These are phyloP conservation scores for Aldrovandia affinis DNA, from an alignment of 2,797 vertebrate species.

Conservation along the genomic window DNA sequence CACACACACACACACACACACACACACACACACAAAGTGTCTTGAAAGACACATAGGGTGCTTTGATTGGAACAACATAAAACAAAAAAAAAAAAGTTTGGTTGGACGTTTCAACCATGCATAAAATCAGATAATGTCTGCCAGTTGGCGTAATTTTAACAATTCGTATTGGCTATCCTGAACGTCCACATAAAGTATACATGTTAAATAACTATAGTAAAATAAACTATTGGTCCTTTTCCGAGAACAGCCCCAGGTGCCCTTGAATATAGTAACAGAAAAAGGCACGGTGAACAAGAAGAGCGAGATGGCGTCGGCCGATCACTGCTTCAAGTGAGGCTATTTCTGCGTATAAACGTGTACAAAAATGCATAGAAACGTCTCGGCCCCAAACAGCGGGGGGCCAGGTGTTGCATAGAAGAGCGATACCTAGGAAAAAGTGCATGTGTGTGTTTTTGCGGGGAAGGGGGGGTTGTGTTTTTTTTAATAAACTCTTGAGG, in stretches of 20 bases:
- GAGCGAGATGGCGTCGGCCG: background rate
- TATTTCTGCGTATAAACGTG: background rate
- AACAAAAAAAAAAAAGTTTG: background rate
- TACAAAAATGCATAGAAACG: background rate
- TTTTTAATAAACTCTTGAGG: background rate
- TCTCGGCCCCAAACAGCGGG: background rate
- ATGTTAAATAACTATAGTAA: background rate
- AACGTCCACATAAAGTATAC: background rate
- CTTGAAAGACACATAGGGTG: slow-evolving; percentile 11
- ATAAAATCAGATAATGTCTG: background rate
- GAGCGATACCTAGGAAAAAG: slow-evolving; percentile 48
- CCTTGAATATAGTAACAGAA: background rate
- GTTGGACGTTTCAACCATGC: background rate
- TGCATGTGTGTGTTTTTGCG: slow-evolving; percentile 42
- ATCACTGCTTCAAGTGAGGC: background rate
- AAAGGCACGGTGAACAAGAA: background rate
- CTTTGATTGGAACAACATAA: background rate
- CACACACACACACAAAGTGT: slow-evolving; percentile 25
- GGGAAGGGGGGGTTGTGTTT: too few species aligned
- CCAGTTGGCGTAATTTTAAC: background rate
- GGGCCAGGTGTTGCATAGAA: slow-evolving; percentile 40
- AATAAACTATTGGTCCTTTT: background rate
- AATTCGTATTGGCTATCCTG: too few species aligned
- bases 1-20: too few species aligned
- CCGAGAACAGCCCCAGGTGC: background rate